These are phyloP conservation scores for Montipora sp. DNA, from an alignment of 64 coral and sea anemone genomes.

Conservation along the genomic window DNA sequence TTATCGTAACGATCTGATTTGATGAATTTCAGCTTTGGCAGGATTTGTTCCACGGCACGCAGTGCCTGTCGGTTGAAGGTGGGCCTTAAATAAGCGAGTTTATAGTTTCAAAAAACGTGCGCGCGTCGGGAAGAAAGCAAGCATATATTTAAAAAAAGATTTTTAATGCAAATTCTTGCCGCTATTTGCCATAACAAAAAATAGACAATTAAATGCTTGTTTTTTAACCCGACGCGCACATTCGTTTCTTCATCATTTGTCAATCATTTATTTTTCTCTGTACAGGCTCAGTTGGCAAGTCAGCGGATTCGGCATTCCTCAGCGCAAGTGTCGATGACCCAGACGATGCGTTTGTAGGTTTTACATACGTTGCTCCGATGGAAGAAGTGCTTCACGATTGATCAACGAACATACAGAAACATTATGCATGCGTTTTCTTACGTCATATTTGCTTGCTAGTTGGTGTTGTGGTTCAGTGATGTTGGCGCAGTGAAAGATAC, in stretches of 20 bases:
- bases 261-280: background rate
- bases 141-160: too few species aligned
- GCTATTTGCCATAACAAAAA: too few species aligned
- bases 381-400: conserved; percentile 69
- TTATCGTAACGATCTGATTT: too few species aligned
- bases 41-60: too few species aligned
- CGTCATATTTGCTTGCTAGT: background rate
- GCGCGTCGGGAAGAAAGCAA: too few species aligned
- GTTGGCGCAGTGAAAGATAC: background rate
- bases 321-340: conserved; percentile 97
- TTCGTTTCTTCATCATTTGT: background rate
- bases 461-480: background rate
- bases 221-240: too few species aligned
- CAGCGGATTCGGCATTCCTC: conserved; percentile 91
- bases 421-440: background rate
- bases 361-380: conserved; percentile 91
- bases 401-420: background rate
- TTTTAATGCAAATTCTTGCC: too few species aligned
- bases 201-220: too few species aligned
- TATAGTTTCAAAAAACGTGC: too few species aligned
- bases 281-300: conserved; percentile 92
- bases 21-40: too few species aligned
- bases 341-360: conserved; percentile 96
- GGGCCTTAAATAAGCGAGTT: too few species aligned
- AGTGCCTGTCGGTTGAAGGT: too few species aligned